phyloP scores from a whole-genome alignment of 2,113 vertebrate species.

The Prunella fulvescens region DNA sequence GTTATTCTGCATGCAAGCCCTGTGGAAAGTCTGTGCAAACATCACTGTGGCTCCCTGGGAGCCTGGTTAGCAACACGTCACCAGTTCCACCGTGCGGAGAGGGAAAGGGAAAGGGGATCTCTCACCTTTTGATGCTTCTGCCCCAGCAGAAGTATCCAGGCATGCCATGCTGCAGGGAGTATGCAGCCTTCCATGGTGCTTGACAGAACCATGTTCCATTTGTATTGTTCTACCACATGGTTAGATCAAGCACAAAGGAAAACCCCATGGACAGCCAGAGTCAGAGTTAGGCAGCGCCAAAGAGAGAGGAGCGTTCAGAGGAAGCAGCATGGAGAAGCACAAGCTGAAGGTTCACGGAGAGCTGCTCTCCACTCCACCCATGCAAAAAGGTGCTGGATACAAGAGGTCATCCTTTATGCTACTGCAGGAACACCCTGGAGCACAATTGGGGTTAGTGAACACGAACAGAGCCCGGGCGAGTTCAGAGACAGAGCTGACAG shows the following conservation, averaged over 20 bases:
- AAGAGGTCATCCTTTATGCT: slow-evolving; percentile 55
- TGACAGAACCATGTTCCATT: slow-evolving; percentile 99
- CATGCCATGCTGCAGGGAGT: slow-evolving; percentile 90
- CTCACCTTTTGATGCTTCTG: slow-evolving; percentile 75
- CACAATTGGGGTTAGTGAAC: slow-evolving; percentile 63
- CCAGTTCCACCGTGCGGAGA: background rate
- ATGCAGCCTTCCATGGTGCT: slow-evolving; percentile 99
- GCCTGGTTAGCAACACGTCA: background rate
- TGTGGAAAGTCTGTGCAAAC: background rate
- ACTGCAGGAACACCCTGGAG: slow-evolving; percentile 52
- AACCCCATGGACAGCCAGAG: slow-evolving; percentile 88
- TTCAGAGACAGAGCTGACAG: background rate
- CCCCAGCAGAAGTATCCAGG: slow-evolving; percentile 79
- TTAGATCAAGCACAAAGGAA: slow-evolving; percentile 99
- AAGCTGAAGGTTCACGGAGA: slow-evolving; percentile 76
- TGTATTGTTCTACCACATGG: slow-evolving; percentile 99
- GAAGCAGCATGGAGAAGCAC: slow-evolving; percentile 80
- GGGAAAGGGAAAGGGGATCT: slow-evolving; percentile 49
- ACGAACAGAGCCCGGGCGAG: background rate
- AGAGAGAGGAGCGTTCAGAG: slow-evolving; percentile 88
- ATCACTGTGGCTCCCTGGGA: background rate
- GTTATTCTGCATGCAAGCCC: slow-evolving; percentile 55
- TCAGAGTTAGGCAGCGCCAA: slow-evolving; percentile 82
- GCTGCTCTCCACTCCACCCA: slow-evolving; percentile 69
- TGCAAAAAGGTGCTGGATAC: slow-evolving; percentile 63